phyloP scores from a whole-genome alignment of 2,113 vertebrate species.

The Rhadina sibilatrix region DNA sequence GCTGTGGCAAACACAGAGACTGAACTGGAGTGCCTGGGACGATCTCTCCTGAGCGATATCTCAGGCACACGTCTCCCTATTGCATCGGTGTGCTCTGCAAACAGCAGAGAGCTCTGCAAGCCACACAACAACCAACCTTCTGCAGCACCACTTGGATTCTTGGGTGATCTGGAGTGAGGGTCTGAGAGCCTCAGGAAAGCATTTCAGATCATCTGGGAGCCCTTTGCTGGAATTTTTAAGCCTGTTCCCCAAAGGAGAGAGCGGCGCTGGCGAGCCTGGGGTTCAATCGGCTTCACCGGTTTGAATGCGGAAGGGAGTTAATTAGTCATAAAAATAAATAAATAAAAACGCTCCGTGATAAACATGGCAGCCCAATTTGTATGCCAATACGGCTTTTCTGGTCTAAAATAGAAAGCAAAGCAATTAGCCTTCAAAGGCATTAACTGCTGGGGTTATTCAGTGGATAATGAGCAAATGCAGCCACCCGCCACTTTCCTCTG shows the following conservation, averaged over 20 bases:
- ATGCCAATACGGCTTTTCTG: conserved; percentile 61
- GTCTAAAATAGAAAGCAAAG: conserved; percentile 59
- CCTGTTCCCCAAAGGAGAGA: background rate
- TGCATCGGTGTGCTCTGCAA: conserved; percentile 11
- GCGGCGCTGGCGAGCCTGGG: background rate
- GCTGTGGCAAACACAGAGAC: conserved; percentile 25
- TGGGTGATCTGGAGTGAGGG: background rate
- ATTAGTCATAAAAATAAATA: conserved; percentile 34
- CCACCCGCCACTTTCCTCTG: conserved; percentile 17
- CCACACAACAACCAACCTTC: conserved; percentile 22
- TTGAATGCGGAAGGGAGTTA: conserved; percentile 46
- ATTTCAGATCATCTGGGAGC: background rate
- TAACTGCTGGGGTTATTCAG: conserved; percentile 60
- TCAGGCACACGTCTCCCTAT: background rate
- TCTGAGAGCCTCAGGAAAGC: background rate
- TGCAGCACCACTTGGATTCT: background rate
- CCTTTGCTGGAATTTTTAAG: conserved; percentile 30
- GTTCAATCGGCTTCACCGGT: conserved; percentile 10
- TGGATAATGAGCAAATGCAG: conserved; percentile 49
- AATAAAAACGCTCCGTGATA: background rate
- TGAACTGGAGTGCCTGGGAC: background rate
- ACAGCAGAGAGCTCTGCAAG: conserved; percentile 18
- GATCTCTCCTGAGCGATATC: conserved; percentile 22
- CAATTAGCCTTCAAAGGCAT: conserved; percentile 58
- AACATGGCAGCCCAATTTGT: conserved; percentile 47